Percentiles rank a stretch among this genome's conserved stretches.
phyloP scores from a whole-genome alignment of 2,888 invertebrate species.

The Schizaphis graminum region DNA sequence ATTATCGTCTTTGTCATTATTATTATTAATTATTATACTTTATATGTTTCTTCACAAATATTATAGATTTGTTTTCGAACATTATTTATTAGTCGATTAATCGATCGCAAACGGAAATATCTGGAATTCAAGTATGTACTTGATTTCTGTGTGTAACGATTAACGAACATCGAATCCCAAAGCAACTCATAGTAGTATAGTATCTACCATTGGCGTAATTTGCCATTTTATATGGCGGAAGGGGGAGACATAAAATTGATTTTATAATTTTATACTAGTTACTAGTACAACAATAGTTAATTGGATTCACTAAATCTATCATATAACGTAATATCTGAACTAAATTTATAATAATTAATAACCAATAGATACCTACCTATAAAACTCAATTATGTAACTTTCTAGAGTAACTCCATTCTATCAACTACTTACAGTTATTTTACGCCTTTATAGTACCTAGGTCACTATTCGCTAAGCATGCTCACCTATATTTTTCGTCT shows the following conservation, averaged over 20 bases:
- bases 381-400: not conserved
- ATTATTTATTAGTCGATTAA: not conserved
- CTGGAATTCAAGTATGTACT: not conserved
- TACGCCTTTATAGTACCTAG: not conserved
- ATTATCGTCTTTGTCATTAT: not conserved
- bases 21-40: conserved; percentile 40
- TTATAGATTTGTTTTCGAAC: not conserved
- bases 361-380: not conserved
- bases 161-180: not conserved
- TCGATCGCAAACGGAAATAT: not conserved
- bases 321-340: not conserved
- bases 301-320: not conserved
- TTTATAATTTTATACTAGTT: not conserved
- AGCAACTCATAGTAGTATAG: not conserved
- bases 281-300: not conserved
- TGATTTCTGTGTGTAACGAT: not conserved
- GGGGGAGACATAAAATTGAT: not conserved
- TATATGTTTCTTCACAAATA: conserved; percentile 41
- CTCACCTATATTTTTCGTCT: not conserved
- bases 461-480: not conserved
- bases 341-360: not conserved
- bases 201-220: not conserved
- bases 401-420: not conserved
- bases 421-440: not conserved
- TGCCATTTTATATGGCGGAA: not conserved